A percentile compares a stretch with the other conserved stretches of the same genome.
phyloP scores from a whole-genome alignment of 2,888 invertebrate species.

The Leptinotarsa peninsularis region DNA sequence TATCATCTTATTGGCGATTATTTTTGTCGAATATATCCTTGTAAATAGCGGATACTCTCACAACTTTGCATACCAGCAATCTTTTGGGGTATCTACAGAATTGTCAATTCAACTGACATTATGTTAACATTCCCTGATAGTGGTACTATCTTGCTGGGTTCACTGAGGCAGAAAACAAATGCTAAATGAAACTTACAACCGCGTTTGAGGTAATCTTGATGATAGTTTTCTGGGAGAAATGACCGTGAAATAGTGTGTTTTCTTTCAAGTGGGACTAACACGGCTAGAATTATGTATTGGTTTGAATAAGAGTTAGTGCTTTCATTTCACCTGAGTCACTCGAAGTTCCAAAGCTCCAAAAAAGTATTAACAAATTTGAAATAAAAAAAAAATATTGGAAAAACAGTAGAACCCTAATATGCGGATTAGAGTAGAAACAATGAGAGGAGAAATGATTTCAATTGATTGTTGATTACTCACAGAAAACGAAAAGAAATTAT shows the following conservation, averaged over 20 bases:
- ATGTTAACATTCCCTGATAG: conserved; percentile 43
- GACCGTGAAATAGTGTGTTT: conserved; percentile 43
- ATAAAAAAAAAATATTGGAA: too few relatives aligned
- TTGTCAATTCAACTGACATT: conserved; percentile 44
- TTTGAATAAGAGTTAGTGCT: too few relatives aligned
- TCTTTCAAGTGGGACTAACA: conserved; percentile 15
- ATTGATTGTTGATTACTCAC: too few relatives aligned
- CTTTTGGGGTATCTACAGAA: conserved; percentile 32
- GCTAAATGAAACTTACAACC: conserved; percentile 46
- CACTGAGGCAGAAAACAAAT: conserved; percentile 48
- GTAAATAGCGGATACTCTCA: neutral
- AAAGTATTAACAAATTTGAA: too few relatives aligned
- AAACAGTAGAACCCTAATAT: too few relatives aligned
- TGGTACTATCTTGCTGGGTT: conserved; percentile 27
- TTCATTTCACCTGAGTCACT: too few relatives aligned
- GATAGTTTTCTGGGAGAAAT: conserved; percentile 28
- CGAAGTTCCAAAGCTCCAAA: too few relatives aligned
- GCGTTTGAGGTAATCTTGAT: conserved; percentile 43
- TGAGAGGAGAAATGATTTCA: too few relatives aligned
- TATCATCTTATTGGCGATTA: neutral
- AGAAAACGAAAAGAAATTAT: too few relatives aligned
- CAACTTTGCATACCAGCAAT: conserved; percentile 31
- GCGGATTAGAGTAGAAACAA: too few relatives aligned
- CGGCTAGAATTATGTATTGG: too few relatives aligned
- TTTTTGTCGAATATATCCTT: conserved; percentile 1